These are phyloP conservation scores for Drosophila suzukii DNA, from an alignment of 1,140 invertebrate species.

Conservation along the genomic window DNA sequence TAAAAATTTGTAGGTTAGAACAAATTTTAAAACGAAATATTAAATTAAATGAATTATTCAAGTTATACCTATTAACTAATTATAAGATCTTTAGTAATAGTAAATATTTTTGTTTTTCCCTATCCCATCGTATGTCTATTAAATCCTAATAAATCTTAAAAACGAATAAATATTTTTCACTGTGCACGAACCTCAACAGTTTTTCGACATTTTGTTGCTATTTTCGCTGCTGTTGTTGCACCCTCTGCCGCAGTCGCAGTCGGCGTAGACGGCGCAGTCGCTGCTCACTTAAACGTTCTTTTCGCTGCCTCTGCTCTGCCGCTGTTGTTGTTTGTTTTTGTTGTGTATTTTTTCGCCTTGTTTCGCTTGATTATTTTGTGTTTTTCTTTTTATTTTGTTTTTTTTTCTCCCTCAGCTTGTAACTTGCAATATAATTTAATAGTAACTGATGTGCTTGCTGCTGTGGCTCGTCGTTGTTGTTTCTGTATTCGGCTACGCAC, in stretches of 20 bases:
- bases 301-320: slow-evolving; percentile 18
- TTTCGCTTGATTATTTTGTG: slow-evolving; percentile 76
- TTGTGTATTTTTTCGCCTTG: slow-evolving; percentile 67
- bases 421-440: slow-evolving; percentile 78
- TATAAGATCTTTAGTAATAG: no score
- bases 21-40: no score
- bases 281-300: slow-evolving; percentile 65
- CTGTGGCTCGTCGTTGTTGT: slow-evolving; percentile 31
- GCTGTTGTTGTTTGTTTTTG: slow-evolving; percentile 61
- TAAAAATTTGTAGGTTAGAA: no score
- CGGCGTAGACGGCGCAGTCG: slow-evolving; percentile 2
- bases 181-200: slow-evolving; percentile 71
- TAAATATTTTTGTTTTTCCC: no score
- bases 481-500: slow-evolving; percentile 62
- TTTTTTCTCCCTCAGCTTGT: slow-evolving; percentile 51
- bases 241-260: slow-evolving; percentile 40
- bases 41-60: no score
- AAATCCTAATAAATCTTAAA: neutral
- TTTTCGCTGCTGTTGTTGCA: slow-evolving; percentile 57
- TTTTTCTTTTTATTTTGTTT: slow-evolving; percentile 25
- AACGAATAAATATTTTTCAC: slow-evolving; percentile 7
- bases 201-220: slow-evolving; percentile 79
- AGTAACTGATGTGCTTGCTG: slow-evolving; percentile 51
- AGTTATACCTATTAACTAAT: no score
- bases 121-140: no score